Conservation (phyloP, 2,888 invertebrate genomes). For the Fissipunctia ypsillon region DNA sequence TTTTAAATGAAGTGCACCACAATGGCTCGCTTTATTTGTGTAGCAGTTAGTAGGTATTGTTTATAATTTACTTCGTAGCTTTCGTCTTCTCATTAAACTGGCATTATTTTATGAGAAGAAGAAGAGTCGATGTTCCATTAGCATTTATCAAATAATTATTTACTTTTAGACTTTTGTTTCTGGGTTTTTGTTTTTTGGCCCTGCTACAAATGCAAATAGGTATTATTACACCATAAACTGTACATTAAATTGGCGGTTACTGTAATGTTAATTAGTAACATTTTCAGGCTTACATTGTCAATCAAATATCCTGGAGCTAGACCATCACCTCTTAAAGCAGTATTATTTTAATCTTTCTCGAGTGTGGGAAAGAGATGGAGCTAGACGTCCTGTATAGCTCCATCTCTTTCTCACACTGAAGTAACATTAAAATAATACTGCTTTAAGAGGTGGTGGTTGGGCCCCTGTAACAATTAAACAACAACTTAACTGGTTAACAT, state of each 20-base stretch:
- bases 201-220: not conserved
- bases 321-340: no score
- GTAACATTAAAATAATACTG: no score
- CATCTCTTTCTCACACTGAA: no score
- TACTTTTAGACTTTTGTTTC: not conserved
- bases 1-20: slow-evolving; percentile 45
- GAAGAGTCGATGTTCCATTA: not conserved
- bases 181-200: not conserved
- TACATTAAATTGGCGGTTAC: slow-evolving; percentile 8
- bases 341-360: no score
- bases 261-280: slow-evolving; percentile 11
- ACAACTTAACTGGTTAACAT: slow-evolving; percentile 10
- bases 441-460: no score
- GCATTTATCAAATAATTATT: not conserved
- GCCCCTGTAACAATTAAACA: no score
- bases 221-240: not conserved
- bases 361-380: no score
- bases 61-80: not conserved
- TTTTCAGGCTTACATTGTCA: slow-evolving; percentile 6
- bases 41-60: slow-evolving; percentile 3
- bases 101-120: not conserved
- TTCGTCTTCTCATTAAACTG: slow-evolving; percentile 5
- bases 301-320: slow-evolving; percentile 7
- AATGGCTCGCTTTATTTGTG: slow-evolving; percentile 36
- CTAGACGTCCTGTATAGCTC: no score